Evolutionary conservation across 2,113 vertebrate genomes (phyloP).

Genomic region (Corapipo altera): DNA sequence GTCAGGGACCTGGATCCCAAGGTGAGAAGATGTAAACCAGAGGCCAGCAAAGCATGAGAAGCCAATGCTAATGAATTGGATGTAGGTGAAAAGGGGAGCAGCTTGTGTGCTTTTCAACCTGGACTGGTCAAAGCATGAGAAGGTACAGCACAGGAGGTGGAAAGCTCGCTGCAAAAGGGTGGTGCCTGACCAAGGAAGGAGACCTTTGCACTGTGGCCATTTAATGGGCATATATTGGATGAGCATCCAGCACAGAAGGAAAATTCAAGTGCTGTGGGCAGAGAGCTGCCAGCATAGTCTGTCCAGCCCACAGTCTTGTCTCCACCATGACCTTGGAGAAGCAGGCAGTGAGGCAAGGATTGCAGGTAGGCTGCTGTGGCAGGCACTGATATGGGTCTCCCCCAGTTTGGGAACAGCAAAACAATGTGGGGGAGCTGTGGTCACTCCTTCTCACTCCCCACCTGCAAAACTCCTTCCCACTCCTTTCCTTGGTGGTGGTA

Average conservation of each 20-base stretch:
- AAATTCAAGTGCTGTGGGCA: neutral
- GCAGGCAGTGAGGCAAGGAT: too few relatives aligned
- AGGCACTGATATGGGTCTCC: accelerated
- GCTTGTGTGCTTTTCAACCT: neutral
- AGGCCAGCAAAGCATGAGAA: neutral
- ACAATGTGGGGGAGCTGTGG: accelerated
- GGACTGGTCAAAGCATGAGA: neutral
- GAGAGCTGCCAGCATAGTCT: neutral
- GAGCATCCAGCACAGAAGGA: neutral
- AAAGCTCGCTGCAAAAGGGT: neutral
- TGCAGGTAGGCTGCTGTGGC: neutral
- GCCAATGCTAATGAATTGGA: neutral
- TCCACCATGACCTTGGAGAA: neutral
- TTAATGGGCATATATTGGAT: neutral
- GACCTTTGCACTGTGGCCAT: accelerated
- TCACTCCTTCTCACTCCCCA: neutral
- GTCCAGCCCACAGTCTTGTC: neutral
- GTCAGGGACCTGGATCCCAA: neutral
- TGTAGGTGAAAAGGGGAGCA: neutral
- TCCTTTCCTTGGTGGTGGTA: neutral
- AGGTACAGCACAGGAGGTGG: neutral
- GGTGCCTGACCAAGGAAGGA: neutral
- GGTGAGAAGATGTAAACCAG: neutral
- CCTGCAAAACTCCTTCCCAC: neutral
- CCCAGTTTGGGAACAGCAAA: neutral